Base-by-base conservation (phyloP, 2,888 invertebrate species). In the Mesopsocus fuscifrons region DNA sequence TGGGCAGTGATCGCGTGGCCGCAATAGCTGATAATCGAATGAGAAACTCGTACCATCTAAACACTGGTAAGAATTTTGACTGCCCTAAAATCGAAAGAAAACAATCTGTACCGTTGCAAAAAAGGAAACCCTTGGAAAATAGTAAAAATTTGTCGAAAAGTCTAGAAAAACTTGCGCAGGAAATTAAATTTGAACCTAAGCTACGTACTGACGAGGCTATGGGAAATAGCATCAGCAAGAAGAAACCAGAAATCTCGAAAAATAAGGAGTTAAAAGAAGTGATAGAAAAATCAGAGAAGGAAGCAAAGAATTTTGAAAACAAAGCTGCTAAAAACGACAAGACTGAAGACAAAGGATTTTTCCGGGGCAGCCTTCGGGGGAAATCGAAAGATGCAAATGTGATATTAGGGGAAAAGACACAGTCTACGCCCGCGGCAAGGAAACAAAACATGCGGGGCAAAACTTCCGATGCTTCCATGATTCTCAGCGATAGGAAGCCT, bases 141-240 rank as follows among this genome's bases (percentile, higher is more conserved):
- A 47, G 48, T 41, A 46, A 48, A 38, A 47, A 46, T 34, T 42
- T 49, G 42, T 48, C 49, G 3, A 40, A 42, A 15, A 45, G 45
- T n/a, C 47, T 59, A 40, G 57, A 59, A 35, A 57, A 57, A 41
- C 48, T 59, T 17, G 58, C 59, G 0, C 55, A 52, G 41, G 57
- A 59, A 47, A 59, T 59, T 26, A 53, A 57, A 43, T 59, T 59
- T 44, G 45, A 54, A 18, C 57, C 58, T 8, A 55, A 55, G 3
- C 52, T 47, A 30, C 45, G 48, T 32, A 48, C 17, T 5, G 34
- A 20, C 17, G 9, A 23, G 9, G 42, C 43, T 22, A 34, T 42
- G 38, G 20, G 38, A 15, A 6, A 13, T 3, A 20, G 18, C 4
- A 18, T 18, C 11, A 38, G 38, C 20, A 38, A 38, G 20, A 17